These are phyloP conservation scores for Catalaphyllia jardinei DNA, from an alignment of 64 coral and sea anemone genomes.

Conservation along the genomic window DNA sequence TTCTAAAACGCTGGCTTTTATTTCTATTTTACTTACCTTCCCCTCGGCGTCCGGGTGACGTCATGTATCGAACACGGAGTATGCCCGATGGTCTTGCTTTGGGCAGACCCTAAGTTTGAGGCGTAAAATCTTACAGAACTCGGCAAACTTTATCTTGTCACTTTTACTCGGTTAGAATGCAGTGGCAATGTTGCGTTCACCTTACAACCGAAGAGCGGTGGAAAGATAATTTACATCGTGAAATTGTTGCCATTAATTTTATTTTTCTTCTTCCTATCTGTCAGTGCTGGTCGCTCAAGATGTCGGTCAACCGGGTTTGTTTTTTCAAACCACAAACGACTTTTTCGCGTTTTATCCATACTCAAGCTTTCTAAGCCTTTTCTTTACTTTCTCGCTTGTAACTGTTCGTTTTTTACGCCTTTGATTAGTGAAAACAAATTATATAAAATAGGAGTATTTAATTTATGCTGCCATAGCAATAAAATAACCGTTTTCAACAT, in stretches of 20 bases:
- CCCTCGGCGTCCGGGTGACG: background rate
- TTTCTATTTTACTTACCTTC: too few species aligned
- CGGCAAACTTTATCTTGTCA: too few species aligned
- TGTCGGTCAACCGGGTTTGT: background rate
- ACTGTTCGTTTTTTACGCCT: constrained; percentile 48
- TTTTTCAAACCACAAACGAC: background rate
- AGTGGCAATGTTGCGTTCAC: too few species aligned
- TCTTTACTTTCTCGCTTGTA: constrained; percentile 20
- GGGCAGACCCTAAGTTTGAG: background rate
- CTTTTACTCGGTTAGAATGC: too few species aligned
- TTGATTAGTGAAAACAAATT: constrained; percentile 49
- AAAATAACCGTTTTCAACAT: constrained; percentile 34
- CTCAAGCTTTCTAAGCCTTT: constrained; percentile 36
- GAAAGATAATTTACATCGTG: too few species aligned
- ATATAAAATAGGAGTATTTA: constrained; percentile 57
- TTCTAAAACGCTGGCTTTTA: too few species aligned
- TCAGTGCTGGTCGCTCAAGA: background rate
- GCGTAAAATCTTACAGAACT: too few species aligned
- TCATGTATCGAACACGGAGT: background rate
- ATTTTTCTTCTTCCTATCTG: background rate
- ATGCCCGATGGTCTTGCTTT: background rate
- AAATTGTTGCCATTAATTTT: too few species aligned
- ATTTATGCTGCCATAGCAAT: constrained; percentile 44
- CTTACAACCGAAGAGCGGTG: too few species aligned
- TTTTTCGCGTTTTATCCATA: constrained; percentile 18